Evolutionary conservation across 1,140 invertebrate species (phyloP).

Genomic region (Oedothorax gibbosus): DNA sequence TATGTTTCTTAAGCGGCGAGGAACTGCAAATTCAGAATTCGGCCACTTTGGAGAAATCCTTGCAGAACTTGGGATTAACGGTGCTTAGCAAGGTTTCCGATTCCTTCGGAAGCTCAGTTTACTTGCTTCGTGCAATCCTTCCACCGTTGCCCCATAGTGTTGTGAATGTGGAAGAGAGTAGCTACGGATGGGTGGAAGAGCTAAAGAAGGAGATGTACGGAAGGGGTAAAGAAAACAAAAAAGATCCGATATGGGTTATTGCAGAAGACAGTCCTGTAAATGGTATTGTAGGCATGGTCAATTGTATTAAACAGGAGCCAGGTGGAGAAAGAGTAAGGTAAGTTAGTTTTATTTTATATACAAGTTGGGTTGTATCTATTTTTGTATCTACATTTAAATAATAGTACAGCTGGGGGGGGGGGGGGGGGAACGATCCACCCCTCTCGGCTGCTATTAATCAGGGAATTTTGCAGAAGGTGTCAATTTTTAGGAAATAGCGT

Average conservation of each 20-base stretch:
- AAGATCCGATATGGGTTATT: slow-evolving; percentile 61
- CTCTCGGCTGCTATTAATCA: too few relatives aligned
- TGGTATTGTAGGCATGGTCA: slow-evolving; percentile 88
- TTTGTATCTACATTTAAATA: too few relatives aligned
- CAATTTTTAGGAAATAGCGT: too few relatives aligned
- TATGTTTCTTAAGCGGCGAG: neutral
- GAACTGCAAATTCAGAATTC: neutral
- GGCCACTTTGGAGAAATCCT: neutral
- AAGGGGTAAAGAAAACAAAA: slow-evolving; percentile 23
- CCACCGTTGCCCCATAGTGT: slow-evolving; percentile 74
- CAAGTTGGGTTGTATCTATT: too few relatives aligned
- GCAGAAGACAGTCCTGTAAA: slow-evolving; percentile 66
- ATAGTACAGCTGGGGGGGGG: too few relatives aligned
- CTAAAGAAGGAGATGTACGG: slow-evolving; percentile 60
- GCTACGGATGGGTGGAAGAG: slow-evolving; percentile 61
- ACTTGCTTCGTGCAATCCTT: slow-evolving; percentile 77
- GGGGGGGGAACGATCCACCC: too few relatives aligned
- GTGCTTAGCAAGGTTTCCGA: slow-evolving; percentile 20
- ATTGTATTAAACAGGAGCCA: slow-evolving; percentile 87
- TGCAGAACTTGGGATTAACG: neutral
- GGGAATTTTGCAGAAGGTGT: too few relatives aligned
- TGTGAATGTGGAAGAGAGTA: slow-evolving; percentile 60
- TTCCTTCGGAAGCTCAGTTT: neutral
- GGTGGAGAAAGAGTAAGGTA: slow-evolving; percentile 79
- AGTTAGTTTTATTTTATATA: slow-evolving; percentile 7